Evolutionary conservation across 2,888 invertebrate species (phyloP).

Genomic region (Caradrina clavipalpis): DNA sequence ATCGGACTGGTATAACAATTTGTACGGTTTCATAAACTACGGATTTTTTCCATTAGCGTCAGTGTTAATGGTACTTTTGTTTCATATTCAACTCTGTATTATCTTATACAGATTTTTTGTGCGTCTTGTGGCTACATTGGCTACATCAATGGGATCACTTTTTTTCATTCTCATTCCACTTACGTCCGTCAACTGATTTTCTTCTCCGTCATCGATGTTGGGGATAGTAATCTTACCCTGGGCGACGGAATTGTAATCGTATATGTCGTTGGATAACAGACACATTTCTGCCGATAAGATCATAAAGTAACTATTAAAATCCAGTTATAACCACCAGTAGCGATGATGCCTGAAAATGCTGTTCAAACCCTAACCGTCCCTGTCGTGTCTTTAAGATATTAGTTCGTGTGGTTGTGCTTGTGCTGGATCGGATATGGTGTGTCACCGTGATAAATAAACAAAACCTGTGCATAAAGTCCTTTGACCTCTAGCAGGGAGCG

Average conservation of each 20-base stretch:
- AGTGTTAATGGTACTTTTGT: conserved; percentile 67
- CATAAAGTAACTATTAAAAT: conserved; percentile 68
- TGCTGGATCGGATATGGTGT: conserved; percentile 75
- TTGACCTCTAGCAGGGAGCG: conserved; percentile 87
- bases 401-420: conserved; percentile 79
- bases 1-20: conserved; percentile 28
- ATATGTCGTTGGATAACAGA: conserved; percentile 96
- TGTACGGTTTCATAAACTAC: conserved; percentile 34
- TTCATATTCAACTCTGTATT: conserved; percentile 51
- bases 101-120: conserved; percentile 62
- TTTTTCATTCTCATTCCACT: conserved; percentile 87
- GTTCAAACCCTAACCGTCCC: conserved; percentile 70
- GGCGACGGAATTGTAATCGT: conserved; percentile 98
- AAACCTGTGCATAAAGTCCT: conserved; percentile 85
- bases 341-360: conserved; percentile 56
- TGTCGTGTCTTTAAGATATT: conserved; percentile 76
- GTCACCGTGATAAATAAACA: conserved; percentile 71
- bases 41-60: conserved; percentile 69
- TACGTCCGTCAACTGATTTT: conserved; percentile 97
- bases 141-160: conserved; percentile 56
- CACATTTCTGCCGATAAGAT: conserved; percentile 93
- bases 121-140: conserved; percentile 47
- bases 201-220: conserved; percentile 98
- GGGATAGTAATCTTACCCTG: conserved; percentile 99
- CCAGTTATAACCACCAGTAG: conserved; percentile 32